Evolutionary conservation across 1,140 invertebrate genomes (phyloP).

Genomic region (Drepana arcuata): DNA sequence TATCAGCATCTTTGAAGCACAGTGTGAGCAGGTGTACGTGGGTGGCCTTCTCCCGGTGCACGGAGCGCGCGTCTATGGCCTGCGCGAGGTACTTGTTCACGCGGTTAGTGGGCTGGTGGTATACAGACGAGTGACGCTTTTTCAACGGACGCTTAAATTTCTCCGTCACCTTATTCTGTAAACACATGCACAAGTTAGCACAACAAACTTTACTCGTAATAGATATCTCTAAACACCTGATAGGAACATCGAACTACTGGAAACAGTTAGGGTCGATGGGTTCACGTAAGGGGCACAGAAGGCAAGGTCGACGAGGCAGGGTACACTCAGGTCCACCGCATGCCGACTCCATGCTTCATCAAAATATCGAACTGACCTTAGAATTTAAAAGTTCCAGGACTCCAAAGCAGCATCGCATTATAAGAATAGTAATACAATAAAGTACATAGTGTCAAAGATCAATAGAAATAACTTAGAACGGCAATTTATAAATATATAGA

Average conservation of each 20-base stretch:
- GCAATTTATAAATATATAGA: no score
- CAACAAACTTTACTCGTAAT: slow-evolving; percentile 1
- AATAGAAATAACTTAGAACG: slow-evolving; percentile 4
- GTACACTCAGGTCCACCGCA: slow-evolving; percentile 38
- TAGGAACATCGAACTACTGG: no score
- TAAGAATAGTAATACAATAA: slow-evolving; percentile 38
- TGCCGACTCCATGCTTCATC: slow-evolving; percentile 62
- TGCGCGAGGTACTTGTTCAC: slow-evolving; percentile 93
- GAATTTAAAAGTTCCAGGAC: slow-evolving; percentile 55
- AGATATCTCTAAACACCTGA: neutral
- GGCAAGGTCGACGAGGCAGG: slow-evolving; percentile 3
- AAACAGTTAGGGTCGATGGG: no score
- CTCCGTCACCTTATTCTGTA: slow-evolving; percentile 86
- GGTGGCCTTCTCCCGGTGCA: slow-evolving; percentile 90
- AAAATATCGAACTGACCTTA: slow-evolving; percentile 65
- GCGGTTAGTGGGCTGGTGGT: slow-evolving; percentile 87
- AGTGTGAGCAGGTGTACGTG: slow-evolving; percentile 89
- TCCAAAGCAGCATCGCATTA: slow-evolving; percentile 67
- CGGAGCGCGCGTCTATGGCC: slow-evolving; percentile 91
- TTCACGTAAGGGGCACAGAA: no score
- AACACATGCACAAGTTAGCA: slow-evolving; percentile 25
- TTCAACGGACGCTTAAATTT: slow-evolving; percentile 91
- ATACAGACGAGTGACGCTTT: slow-evolving; percentile 88
- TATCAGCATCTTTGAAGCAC: slow-evolving; percentile 86
- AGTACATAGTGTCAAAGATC: no score